Base-by-base conservation (phyloP, 2,888 invertebrate species). In the Alloscopus bannaensis region DNA sequence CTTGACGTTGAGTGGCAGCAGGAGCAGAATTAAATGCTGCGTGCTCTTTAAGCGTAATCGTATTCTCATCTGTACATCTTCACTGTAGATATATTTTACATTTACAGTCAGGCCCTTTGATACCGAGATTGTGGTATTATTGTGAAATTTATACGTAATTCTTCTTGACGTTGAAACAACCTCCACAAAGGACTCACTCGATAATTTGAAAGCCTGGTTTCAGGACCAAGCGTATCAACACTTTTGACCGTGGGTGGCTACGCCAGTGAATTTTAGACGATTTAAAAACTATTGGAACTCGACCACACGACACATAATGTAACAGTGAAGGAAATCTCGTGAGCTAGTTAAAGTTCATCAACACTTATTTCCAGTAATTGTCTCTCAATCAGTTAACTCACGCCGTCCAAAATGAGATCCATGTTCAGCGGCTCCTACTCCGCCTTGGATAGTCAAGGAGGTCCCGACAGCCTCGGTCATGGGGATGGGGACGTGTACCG, bases 351-450 rank as follows among this genome's bases (percentile, higher is more conserved):
- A 36, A 36, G 13, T 6, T 36, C 8, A 8, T 36, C 13, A 8
- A 13, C 8, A 8, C 13, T 36, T 36, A 36, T 36, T 36, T 36
- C 13, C 6, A 8, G 6, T 36, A 8, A 36, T 36, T 36, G 6
- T 36, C 36, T 36, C 8, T 36, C 13, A 36, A 36, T 36, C 36
- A 36, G 36, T 36, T 6, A 50, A 55, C 29, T 28, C 18, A 18
- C 31, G 36, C 18, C 40, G 28, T 50, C 22, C 50, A 85, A 80
- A 60, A 85, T 85, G 85, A 68, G 83, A 71, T 85, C 85, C 42
- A 75, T 85, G 68, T 84, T 85, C 59, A 83, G 85, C 75, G 84
- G 85, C 57, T 85, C 85, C n/a, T 85, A 85, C 59, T 85, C 85
- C 11, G 85, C 85, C n/a, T 77, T 85, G 55, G 83, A 84, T 68